phyloP scores from a whole-genome alignment of 2,797 vertebrate species.

The Sibirionetta formosa region DNA sequence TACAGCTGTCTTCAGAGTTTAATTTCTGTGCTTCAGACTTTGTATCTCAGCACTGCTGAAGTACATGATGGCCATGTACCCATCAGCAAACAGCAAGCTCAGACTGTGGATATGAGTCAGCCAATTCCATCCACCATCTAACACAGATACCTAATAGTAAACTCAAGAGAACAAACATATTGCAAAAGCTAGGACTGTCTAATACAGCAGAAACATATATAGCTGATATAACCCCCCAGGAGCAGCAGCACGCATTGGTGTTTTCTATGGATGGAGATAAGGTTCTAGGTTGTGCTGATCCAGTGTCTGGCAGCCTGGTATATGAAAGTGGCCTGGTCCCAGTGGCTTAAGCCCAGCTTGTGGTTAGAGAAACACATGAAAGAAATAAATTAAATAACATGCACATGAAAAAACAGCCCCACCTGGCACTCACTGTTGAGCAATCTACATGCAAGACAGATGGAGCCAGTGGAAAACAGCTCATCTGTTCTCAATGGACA shows the following conservation, averaged over 20 bases:
- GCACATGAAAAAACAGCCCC: neutral
- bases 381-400: neutral
- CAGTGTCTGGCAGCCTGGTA: neutral
- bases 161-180: neutral
- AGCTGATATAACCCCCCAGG: neutral
- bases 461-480: conserved; percentile 9
- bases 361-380: conserved; percentile 18
- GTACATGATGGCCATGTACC: fast-evolving
- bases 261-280: neutral
- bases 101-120: neutral
- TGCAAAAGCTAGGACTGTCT: neutral
- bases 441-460: neutral
- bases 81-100: fast-evolving
- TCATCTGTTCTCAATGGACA: neutral
- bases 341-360: neutral
- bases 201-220: neutral
- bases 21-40: neutral
- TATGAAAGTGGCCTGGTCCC: neutral
- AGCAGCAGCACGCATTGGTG: neutral
- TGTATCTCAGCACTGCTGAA: neutral
- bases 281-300: neutral
- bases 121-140: neutral
- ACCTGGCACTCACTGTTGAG: neutral
- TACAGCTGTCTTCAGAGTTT: neutral
- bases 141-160: neutral